A percentile compares a stretch with the other conserved stretches of the same genome.
phyloP scores from a whole-genome alignment of 2,797 vertebrate genomes.

The Eurystomus glaucurus region DNA sequence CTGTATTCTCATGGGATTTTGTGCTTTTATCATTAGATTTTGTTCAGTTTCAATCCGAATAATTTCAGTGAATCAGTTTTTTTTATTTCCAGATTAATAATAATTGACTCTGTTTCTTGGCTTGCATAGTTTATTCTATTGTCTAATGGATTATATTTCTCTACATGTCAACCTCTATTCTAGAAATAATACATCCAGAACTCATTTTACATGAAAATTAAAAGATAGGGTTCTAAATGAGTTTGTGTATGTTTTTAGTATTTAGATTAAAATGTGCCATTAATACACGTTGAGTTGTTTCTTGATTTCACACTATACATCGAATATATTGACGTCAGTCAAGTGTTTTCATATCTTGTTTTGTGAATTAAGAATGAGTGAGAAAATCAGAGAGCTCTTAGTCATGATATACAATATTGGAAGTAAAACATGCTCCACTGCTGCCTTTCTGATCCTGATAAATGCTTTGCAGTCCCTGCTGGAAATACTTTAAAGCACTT shows the following conservation, averaged over 20 bases:
- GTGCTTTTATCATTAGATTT: background rate
- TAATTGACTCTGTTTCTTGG: background rate
- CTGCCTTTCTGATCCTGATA: background rate
- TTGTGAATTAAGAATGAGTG: background rate
- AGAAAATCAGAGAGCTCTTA: background rate
- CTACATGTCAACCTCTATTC: background rate
- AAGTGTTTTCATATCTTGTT: fast-evolving
- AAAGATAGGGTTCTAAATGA: fast-evolving
- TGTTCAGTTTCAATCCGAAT: background rate
- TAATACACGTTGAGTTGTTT: background rate
- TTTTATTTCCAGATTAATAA: background rate
- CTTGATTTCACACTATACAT: background rate
- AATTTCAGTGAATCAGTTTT: background rate
- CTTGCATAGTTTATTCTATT: background rate
- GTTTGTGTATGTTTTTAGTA: background rate
- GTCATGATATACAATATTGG: too few species aligned
- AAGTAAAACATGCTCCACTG: background rate
- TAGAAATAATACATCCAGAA: background rate
- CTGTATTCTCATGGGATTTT: background rate
- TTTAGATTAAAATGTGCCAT: background rate
- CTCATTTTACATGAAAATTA: background rate
- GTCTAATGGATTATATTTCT: background rate
- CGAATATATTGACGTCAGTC: background rate
- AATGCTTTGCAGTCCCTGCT: background rate
- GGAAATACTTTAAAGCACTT: background rate